Evolutionary conservation across 2,888 invertebrate genomes (phyloP).

Genomic region (Conomelus anceps): DNA sequence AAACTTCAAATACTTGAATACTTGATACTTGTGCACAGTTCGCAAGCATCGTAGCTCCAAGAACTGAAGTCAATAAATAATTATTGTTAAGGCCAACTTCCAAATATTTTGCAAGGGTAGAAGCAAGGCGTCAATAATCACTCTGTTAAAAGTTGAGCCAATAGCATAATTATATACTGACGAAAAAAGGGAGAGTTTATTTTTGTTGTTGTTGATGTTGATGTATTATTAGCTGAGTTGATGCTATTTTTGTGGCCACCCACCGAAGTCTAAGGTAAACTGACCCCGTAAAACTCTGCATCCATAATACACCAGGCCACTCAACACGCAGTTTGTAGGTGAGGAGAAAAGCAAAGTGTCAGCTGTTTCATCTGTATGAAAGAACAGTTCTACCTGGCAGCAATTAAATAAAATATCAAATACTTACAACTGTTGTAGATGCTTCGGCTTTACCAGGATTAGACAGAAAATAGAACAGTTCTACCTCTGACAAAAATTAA

Average conservation of each 20-base stretch:
- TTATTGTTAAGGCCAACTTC: neutral
- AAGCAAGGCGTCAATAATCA: neutral
- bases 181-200: neutral
- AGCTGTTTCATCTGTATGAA: neutral
- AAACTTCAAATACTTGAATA: no score
- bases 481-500: no score
- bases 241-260: constrained; percentile 21
- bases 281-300: neutral
- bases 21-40: no score
- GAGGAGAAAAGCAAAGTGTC: neutral
- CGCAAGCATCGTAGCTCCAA: no score
- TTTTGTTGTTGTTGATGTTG: neutral
- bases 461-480: no score
- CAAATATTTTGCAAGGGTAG: neutral
- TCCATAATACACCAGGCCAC: neutral
- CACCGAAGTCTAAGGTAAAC: constrained; percentile 3
- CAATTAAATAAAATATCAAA: neutral
- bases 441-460: no score
- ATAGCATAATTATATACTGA: neutral
- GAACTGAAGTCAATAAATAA: neutral
- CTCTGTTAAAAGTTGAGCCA: neutral
- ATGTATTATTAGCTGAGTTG: constrained; percentile 14
- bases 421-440: neutral
- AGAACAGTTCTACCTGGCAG: neutral
- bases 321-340: neutral